Evolutionary conservation across 2,888 invertebrate genomes (phyloP).

Genomic region (Hypomecis atomaria): DNA sequence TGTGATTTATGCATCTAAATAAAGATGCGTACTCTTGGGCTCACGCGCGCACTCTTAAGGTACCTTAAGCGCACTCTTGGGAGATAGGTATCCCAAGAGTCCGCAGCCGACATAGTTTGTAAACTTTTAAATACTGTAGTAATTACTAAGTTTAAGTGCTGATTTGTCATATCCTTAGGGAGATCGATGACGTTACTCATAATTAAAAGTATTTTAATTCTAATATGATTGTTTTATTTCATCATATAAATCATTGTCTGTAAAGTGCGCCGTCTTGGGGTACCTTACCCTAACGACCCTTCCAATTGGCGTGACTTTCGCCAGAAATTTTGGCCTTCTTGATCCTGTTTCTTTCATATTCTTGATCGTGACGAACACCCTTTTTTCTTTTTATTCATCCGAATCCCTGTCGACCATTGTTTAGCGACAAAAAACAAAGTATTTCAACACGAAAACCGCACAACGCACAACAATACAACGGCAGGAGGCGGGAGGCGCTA

Average conservation of each 20-base stretch:
- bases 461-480: no score
- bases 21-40: constrained; percentile 1
- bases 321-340: no score
- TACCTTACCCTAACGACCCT: no score
- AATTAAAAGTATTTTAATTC: constrained; percentile 5
- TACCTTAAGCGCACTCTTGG: constrained; percentile 8
- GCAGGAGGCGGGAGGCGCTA: no score
- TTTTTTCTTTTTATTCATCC: no score
- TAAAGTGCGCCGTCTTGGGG: constrained; percentile 2
- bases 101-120: neutral
- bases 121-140: neutral
- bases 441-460: no score
- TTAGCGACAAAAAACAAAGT: no score
- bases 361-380: no score
- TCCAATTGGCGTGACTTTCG: no score
- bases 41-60: constrained; percentile 6
- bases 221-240: neutral
- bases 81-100: constrained; percentile 9
- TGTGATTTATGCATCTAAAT: constrained; percentile 10
- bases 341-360: no score
- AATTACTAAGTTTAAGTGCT: constrained; percentile 1
- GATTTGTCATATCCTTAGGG: neutral
- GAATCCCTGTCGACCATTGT: no score
- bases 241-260: neutral
- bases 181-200: neutral